Conservation (phyloP, 2,797 vertebrate genomes). For the Hippopotamyrus pictus region DNA sequence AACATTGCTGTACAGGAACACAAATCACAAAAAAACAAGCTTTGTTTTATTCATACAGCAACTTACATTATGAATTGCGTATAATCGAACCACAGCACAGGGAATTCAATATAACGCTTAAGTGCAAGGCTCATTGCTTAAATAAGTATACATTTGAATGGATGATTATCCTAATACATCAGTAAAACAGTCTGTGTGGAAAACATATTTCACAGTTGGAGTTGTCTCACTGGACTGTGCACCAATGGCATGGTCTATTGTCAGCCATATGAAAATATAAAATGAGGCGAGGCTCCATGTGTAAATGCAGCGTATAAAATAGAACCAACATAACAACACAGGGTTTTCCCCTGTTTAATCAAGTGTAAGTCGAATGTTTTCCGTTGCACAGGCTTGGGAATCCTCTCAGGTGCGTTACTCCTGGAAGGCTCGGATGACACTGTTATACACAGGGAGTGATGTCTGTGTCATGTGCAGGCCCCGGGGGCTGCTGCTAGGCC, state of each 20-base stretch:
- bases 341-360: neutral
- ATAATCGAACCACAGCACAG: neutral
- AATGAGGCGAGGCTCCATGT: neutral
- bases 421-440: slow-evolving; percentile 85
- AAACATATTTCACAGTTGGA: neutral
- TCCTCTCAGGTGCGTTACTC: slow-evolving; percentile 61
- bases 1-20: neutral
- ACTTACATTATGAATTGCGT: neutral
- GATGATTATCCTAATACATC: neutral
- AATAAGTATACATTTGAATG: neutral
- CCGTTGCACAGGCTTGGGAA: neutral
- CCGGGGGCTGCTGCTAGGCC: slow-evolving; percentile 75
- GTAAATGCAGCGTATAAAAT: neutral
- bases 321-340: neutral
- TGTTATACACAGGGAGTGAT: slow-evolving; percentile 87
- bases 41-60: neutral
- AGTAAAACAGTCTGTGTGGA: neutral
- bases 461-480: slow-evolving; percentile 70
- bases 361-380: neutral
- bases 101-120: neutral
- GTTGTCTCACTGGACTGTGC: neutral
- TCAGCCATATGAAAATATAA: neutral
- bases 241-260: neutral
- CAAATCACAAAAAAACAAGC: neutral
- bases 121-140: neutral